Percentiles rank a stretch among this genome's conserved stretches.
These are phyloP conservation scores for Larimichthys polyactis DNA, from an alignment of 2,113 vertebrate species.

Conservation along the genomic window DNA sequence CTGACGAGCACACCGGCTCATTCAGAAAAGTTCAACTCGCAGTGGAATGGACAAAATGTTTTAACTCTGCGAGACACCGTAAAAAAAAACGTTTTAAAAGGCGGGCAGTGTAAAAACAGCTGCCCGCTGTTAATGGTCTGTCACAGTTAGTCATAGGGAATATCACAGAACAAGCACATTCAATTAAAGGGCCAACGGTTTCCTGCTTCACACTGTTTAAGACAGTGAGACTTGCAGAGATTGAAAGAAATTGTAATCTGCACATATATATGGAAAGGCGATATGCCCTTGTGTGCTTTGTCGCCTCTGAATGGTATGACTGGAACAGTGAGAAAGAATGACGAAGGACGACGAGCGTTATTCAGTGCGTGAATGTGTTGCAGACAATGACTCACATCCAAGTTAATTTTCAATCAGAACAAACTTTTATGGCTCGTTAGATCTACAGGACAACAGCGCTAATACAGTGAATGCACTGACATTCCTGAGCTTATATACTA, in stretches of 20 bases:
- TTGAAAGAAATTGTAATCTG: not conserved
- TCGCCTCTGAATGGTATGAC: not conserved
- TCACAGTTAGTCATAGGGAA: slow-evolving; percentile 2
- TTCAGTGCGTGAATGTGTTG: not conserved
- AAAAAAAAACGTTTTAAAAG: not conserved
- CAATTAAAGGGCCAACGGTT: slow-evolving; percentile 1
- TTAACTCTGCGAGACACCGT: slow-evolving; percentile 22
- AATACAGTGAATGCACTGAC: no score
- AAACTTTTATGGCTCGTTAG: not conserved
- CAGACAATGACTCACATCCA: not conserved
- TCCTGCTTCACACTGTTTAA: not conserved
- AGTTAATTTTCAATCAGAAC: not conserved
- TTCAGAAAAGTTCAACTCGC: slow-evolving; percentile 54
- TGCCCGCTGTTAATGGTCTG: not conserved
- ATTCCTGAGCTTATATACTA: not conserved
- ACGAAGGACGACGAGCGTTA: not conserved
- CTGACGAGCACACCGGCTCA: slow-evolving; percentile 47
- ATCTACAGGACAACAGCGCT: not conserved
- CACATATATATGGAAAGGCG: not conserved
- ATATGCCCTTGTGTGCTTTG: not conserved
- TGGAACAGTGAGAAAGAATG: slow-evolving; percentile 1
- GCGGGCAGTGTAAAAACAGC: not conserved
- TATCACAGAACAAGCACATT: not conserved
- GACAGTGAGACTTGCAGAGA: not conserved
- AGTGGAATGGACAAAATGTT: slow-evolving; percentile 23